Evolutionary conservation across 2,888 invertebrate species (phyloP).

Genomic region (Herminia tarsipennalis): DNA sequence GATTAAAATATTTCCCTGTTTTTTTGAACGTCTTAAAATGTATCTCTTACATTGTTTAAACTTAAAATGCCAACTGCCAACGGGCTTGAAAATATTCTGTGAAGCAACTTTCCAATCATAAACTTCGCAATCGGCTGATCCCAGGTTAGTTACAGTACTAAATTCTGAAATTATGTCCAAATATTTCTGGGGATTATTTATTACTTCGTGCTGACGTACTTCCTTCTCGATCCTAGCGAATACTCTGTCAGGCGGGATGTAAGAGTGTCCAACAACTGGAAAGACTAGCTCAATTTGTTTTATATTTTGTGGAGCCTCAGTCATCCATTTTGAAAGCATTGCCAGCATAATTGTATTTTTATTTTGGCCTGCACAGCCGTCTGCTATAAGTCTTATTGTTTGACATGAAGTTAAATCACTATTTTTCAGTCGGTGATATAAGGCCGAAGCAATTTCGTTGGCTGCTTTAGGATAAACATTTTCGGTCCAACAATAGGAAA

Average conservation of each 20-base stretch:
- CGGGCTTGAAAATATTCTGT: conserved; percentile 31
- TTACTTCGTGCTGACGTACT: conserved; percentile 27
- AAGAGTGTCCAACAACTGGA: conserved; percentile 7
- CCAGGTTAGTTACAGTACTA: neutral
- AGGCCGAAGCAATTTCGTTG: conserved; percentile 12
- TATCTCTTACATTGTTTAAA: conserved; percentile 32
- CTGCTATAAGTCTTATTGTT: neutral
- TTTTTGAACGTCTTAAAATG: conserved; percentile 33
- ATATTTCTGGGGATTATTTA: conserved; percentile 34
- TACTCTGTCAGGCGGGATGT: conserved; percentile 25
- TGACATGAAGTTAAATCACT: neutral
- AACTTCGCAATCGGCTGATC: conserved; percentile 23
- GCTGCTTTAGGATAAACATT: conserved; percentile 9
- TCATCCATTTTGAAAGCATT: conserved; percentile 7
- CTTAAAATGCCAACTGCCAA: conserved; percentile 30
- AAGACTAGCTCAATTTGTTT: conserved; percentile 7
- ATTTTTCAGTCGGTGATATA: conserved; percentile 7
- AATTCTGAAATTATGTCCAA: conserved; percentile 17
- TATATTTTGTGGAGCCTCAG: conserved; percentile 7
- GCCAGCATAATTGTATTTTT: conserved; percentile 9
- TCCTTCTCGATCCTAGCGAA: conserved; percentile 39
- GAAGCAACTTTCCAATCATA: conserved; percentile 33
- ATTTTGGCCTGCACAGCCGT: conserved; percentile 9
- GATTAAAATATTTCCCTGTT: conserved; percentile 32
- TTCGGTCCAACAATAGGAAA: conserved; percentile 1